Base-by-base conservation (phyloP, 2,113 vertebrate genomes). In the Atherinomorus stipes region DNA sequence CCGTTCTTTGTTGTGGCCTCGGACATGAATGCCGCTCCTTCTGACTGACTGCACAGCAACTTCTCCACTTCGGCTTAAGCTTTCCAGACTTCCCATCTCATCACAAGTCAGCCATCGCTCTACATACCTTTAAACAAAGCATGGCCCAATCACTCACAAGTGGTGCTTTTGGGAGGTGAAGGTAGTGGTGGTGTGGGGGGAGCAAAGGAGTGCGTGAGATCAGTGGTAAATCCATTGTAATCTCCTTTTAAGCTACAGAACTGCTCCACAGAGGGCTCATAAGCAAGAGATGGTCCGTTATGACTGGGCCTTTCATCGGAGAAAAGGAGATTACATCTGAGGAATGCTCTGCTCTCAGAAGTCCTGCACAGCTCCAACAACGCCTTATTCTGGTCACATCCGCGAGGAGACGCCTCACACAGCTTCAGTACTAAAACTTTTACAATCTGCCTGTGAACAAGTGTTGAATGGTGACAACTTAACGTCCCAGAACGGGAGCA, bases 311-410 rank as follows among this genome's bases (percentile, higher is more conserved):
- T 93, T 90, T 92, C 91, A 94, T 87, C 79, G 91, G 54, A 80
- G 84, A 87, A 85, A 81, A 91, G 92, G 92, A 93, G 93, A 94
- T 93, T 94, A 94, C 93, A 93, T 91, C 74, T 85, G 79, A 91
- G 83, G 72, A 90, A 84, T 71, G 60, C 78, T 82, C 66, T 3
- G 37, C 76, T 87, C 65, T 91, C 64, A 79, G 70, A 86, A 88
- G 72, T 90, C 85, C 61, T 83, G 57, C 75, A 65, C 64, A 77
- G 81, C 64, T 81, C 71, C 74, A 68, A 85, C 85, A 82, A 70
- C 58, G 68, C 57, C 53, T 74, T 7, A 88, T 90, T 91, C 81
- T 51, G 57, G 77, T 81, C 85, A 88, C 85, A 86, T 91, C 78
- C 51, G 12, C 79, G 71, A 78, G 68, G 78, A 67, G 64, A 88